Evolutionary conservation across 2,113 vertebrate species (phyloP), one percentile per base, ranked within the genome.

Genomic region (Calidris pygmaea): DNA sequence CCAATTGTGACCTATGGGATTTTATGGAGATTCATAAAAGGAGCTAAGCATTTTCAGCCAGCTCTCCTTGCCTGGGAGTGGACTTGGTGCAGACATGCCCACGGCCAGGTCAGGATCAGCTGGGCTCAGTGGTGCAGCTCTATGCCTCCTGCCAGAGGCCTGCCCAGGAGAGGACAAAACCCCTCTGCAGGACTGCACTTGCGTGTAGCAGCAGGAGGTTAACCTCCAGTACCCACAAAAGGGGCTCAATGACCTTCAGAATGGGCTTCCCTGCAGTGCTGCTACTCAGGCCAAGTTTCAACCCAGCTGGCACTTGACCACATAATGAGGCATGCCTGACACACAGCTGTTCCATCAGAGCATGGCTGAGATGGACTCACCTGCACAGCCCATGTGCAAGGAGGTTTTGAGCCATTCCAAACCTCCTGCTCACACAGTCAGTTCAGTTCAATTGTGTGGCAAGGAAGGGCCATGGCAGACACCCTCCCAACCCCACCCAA

Each of bases 131-230:
- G 55, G n/a, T 39, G 34, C 85, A 83, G 77, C 41, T 39, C 48
- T 23, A 20, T 2, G 5, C 17, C 47, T 59, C 30, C 7, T 45
- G 45, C 34, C 59, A 56, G 29, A 45, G 34, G 19, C 30, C 55
- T 58, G 52, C n/a, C n/a, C 67, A 39, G 55, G 16, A 74, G 26
- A 39, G 9, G 52, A 39, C 0, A 3, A 37, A 14, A 23, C 10
- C 10, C 5, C 3, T 47, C 59, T 47, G 35, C 47, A 62, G 26
- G 22, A 22, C 6, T 0, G 0, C 10, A 5, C 11, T 14, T 34
- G 24, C 8, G 14, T 16, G 29, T 4, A 37, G 18, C 34, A 62
- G 68, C 32, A 59, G 53, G 5, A 21, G 14, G 65, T 88, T 43
- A 53, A 53, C 27, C 47, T 63, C 53, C 55, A 48, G 43, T 21